These are phyloP conservation scores for Ceratina australensis DNA, from an alignment of 1,140 invertebrate species.

Conservation along the genomic window DNA sequence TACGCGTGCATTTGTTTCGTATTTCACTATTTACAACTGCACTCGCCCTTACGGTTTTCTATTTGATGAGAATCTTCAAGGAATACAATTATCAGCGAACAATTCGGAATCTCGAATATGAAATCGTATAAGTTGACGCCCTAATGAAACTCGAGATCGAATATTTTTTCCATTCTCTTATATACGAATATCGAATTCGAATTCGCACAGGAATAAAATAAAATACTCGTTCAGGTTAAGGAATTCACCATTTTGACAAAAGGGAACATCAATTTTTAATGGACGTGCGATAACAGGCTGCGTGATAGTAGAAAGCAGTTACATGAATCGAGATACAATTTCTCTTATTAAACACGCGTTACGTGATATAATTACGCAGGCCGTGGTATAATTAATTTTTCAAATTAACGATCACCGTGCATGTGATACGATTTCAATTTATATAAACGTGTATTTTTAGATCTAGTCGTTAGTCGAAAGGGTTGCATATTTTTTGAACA, in stretches of 20 bases:
- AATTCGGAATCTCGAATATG: too few relatives aligned
- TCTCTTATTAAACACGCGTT: conserved; percentile 23
- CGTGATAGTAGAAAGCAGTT: neutral
- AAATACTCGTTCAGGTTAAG: conserved; percentile 10
- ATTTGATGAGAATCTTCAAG: too few relatives aligned
- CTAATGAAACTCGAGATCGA: too few relatives aligned
- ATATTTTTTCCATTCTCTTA: too few relatives aligned
- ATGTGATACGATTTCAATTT: neutral
- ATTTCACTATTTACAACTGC: too few relatives aligned
- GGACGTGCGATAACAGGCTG: neutral
- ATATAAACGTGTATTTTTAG: neutral
- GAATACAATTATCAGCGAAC: too few relatives aligned
- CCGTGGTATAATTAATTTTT: conserved; percentile 11
- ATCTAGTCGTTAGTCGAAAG: neutral
- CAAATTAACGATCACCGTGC: neutral
- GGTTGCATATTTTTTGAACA: neutral
- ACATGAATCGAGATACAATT: neutral
- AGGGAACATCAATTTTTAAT: neutral
- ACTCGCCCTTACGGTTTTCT: too few relatives aligned
- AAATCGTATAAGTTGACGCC: too few relatives aligned
- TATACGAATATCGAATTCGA: too few relatives aligned
- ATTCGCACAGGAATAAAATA: neutral
- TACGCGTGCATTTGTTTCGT: too few relatives aligned
- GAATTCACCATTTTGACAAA: neutral
- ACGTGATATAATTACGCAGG: neutral